Conservation (phyloP, 1,140 invertebrate genomes). For the Trinorchestia longiramus region DNA sequence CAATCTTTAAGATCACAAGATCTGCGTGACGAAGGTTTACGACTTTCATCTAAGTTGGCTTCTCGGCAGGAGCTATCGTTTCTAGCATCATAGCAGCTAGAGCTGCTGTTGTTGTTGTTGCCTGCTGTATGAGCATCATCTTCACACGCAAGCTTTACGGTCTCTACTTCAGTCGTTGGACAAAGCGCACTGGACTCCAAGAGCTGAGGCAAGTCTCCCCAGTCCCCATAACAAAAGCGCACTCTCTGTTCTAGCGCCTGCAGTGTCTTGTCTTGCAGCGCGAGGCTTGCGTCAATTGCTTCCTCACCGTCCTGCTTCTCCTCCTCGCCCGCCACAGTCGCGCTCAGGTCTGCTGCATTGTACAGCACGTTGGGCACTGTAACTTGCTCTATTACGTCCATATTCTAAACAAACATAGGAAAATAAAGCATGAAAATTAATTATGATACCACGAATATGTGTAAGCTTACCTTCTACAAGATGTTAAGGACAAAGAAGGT, state of each 20-base stretch:
- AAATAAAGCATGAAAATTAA: background rate
- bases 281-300: constrained; percentile 68
- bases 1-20: background rate
- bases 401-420: constrained; percentile 75
- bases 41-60: background rate
- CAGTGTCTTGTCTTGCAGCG: background rate
- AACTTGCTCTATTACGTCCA: constrained; percentile 79
- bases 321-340: constrained; percentile 67
- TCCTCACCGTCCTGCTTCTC: constrained; percentile 77
- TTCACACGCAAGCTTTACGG: background rate
- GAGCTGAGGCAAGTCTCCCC: constrained; percentile 66
- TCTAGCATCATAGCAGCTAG: background rate
- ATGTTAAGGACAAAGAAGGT: background rate
- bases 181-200: background rate
- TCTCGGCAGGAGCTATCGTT: background rate
- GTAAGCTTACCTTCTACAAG: background rate
- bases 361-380: constrained; percentile 85
- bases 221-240: constrained; percentile 60
- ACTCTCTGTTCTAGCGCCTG: constrained; percentile 66
- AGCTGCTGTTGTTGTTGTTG: no score
- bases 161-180: background rate
- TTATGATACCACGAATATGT: background rate
- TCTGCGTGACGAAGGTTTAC: background rate
- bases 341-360: constrained; percentile 75
- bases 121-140: background rate